A percentile compares a stretch with the other conserved stretches of the same genome.
Evolutionary conservation across 2,113 vertebrate species (phyloP).

Genomic region (Drymodes brunneopygia): DNA sequence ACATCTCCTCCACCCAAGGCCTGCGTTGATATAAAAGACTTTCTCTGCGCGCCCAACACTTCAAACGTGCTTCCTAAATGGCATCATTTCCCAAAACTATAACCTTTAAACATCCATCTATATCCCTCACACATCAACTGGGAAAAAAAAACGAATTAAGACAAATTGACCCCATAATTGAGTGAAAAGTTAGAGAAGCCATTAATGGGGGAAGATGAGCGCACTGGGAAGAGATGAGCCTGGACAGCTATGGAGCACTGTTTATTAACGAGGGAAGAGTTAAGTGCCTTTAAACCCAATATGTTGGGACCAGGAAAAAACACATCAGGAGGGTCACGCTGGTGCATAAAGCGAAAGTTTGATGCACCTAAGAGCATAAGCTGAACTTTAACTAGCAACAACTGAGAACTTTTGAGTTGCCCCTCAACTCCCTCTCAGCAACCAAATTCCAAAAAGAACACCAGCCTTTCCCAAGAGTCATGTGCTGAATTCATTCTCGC

Average conservation of each 20-base stretch:
- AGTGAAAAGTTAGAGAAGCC: neutral
- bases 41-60: neutral
- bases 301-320: neutral
- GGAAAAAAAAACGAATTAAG: neutral
- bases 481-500: neutral
- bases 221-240: neutral
- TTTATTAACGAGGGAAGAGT: neutral
- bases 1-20: slow-evolving; percentile 36
- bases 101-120: neutral
- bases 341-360: neutral
- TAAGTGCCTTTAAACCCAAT: neutral
- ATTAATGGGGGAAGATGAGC: neutral
- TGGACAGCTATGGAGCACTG: neutral
- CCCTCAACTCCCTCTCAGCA: neutral
- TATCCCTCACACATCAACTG: neutral
- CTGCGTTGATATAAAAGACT: slow-evolving; percentile 1
- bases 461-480: neutral
- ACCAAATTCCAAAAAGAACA: neutral
- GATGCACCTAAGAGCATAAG: neutral
- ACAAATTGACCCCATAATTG: neutral
- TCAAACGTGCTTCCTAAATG: slow-evolving; percentile 36
- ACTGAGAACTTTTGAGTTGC: neutral
- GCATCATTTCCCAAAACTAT: slow-evolving; percentile 40
- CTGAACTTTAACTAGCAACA: neutral
- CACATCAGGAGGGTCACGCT: neutral